Evolutionary conservation across 2,113 vertebrate genomes (phyloP), one percentile per base, ranked within the genome.

Genomic region (Burhinus oedicnemus): DNA sequence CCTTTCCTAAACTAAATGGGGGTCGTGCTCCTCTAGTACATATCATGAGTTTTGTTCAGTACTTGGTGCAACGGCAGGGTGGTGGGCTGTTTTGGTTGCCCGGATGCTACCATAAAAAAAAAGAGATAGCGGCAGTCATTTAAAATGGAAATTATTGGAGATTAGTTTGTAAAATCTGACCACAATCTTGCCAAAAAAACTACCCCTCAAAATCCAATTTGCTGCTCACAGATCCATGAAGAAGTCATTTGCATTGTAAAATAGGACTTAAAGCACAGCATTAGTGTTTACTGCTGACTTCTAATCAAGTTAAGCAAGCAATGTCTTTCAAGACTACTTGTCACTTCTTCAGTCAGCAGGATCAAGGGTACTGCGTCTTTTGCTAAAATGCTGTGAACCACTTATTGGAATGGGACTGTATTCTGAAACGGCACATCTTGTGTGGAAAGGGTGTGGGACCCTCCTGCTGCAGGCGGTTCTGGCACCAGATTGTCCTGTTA

Each of bases 41-140:
- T 20, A 27, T 6, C 9, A 29, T 20, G 29, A 49, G 11, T 42
- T 82, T 45, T 42, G 38, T 26, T 42, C 52, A 38, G n/a, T 15
- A 6, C n/a, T 36, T 49, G 0, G 0, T 29, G 22, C 15, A 25
- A 4, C 3, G 44, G 51, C 34, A 32, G 21, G 57, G 19, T 42
- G 38, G n/a, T 7, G 11, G 52, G 57, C 44, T 66, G 36, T 36
- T 79, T 47, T 32, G 18, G n/a, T 60, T 82, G 64, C 16, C 30
- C 51, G 36, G 70, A 29, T 20, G n/a, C 23, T 68, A 19, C 40
- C 18, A 9, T 8, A 55, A 42, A 42, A 62, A 62, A 80, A 85
- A 74, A 90, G 36, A 81, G 75, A 34, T 23, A 44, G 32, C 4
- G 42, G 30, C 4, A 36, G 19, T 44, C 12, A 54, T 71, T 61